These are phyloP conservation scores for Pterois miles DNA, from an alignment of 2,797 vertebrate genomes.

Conservation along the genomic window DNA sequence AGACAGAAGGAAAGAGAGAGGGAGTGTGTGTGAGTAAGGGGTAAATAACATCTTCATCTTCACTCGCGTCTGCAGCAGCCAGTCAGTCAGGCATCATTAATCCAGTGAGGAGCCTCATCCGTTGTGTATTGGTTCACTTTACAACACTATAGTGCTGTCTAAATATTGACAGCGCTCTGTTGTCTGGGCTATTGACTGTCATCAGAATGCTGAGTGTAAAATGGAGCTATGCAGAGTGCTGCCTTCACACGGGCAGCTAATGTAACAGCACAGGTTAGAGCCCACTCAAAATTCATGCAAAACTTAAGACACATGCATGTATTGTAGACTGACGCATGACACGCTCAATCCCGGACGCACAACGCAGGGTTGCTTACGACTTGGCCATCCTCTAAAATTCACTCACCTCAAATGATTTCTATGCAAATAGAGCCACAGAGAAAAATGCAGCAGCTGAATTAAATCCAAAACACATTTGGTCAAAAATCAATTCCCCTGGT, in stretches of 20 bases:
- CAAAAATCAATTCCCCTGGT: conserved; percentile 88
- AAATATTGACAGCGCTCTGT: conserved; percentile 82
- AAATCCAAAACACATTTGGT: conserved; percentile 88
- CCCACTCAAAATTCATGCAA: not conserved
- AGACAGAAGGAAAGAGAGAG: conserved; percentile 6
- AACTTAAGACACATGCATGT: conserved; percentile 14
- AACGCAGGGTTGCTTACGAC: conserved; percentile 40
- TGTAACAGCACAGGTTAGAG: conserved; percentile 23
- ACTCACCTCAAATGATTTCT: conserved; percentile 89
- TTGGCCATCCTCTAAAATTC: conserved; percentile 82
- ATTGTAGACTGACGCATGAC: not conserved
- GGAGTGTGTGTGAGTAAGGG: conserved; percentile 20
- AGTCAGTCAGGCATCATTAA: conserved; percentile 83
- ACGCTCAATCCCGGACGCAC: conserved; percentile 14
- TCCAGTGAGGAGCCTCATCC: conserved; percentile 77
- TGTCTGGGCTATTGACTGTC: conserved; percentile 81
- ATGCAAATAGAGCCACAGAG: conserved; percentile 83
- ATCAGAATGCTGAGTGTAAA: conserved; percentile 62
- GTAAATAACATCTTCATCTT: conserved; percentile 78
- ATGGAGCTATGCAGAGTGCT: conserved; percentile 20
- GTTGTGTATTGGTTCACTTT: conserved; percentile 80
- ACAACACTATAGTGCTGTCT: conserved; percentile 77
- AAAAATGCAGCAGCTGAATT: conserved; percentile 77
- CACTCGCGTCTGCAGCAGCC: conserved; percentile 67
- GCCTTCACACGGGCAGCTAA: conserved; percentile 30